Conservation (phyloP, 2,113 vertebrate species). For the Irena cyanogastra region DNA sequence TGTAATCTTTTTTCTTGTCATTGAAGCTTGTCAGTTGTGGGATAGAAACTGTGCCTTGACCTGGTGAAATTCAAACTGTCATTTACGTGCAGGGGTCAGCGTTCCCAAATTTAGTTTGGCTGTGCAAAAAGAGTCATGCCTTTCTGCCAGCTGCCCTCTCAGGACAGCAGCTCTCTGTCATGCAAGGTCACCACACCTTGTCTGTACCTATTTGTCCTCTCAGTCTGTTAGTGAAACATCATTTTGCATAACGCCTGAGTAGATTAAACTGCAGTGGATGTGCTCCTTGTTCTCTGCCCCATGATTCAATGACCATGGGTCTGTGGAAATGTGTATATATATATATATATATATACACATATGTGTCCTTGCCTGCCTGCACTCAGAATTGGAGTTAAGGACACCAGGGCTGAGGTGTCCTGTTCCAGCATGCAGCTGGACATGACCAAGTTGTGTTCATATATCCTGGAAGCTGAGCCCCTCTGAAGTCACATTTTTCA, state of each 20-base stretch:
- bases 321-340: not conserved
- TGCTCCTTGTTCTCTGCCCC: not conserved
- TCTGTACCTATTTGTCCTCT: not conserved
- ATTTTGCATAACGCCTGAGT: not conserved
- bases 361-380: not conserved
- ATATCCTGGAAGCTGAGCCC: accelerated
- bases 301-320: accelerated
- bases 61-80: not conserved
- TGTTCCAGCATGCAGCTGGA: not conserved
- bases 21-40: not conserved
- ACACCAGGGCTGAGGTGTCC: not conserved
- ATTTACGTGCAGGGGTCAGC: not conserved
- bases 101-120: slow-evolving; percentile 4
- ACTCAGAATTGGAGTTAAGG: not conserved
- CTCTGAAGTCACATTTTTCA: not conserved
- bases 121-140: not conserved
- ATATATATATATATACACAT: too few relatives aligned
- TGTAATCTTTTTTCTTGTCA: not conserved
- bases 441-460: not conserved
- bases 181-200: not conserved
- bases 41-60: not conserved
- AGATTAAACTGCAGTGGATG: not conserved
- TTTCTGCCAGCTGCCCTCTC: not conserved
- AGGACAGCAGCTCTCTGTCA: not conserved
- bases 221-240: not conserved